Base-by-base conservation (phyloP, 2,888 invertebrate genomes). In the Thymelicus lineola region DNA sequence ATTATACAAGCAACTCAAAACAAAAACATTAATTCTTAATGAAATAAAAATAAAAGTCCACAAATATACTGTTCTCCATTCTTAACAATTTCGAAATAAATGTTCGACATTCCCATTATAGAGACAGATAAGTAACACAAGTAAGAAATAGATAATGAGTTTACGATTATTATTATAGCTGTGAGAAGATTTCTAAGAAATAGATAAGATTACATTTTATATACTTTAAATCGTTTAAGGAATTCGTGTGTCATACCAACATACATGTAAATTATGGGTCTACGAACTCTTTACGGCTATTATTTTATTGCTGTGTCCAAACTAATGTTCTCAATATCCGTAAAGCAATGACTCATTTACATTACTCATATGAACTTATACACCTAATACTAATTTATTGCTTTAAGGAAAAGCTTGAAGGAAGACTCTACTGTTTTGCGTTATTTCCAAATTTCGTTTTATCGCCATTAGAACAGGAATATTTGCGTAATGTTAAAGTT, bases 341-440 rank as follows among this genome's bases (percentile, higher is more conserved):
- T 71, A 42, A 66, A 58, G 59, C 71, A 77, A 74, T 77, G 79
- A 79, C 72, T 77, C 77, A 77, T 74, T 74, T 76, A 73, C 74
- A 72, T 73, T 67, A 71, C 55, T 64, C 62, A 73, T 62, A 60
- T 72, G 72, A 73, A 71, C 74, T 73, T 75, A 3, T 73, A 14
- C n/a, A 28, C 73, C 67, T 70, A 70, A 72, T 71, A 68, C 64
- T 28, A 64, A 50, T 70, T 53, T 50, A 58, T 58, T 36, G 48
- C 12, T 42, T 42, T 63, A 42, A 69, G 61, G 55, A 68, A 68
- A 55, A 42, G 38, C 61, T 53, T 53, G 15, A 42, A 61, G 46
- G 46, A 58, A 64, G 53, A 35, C 17, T 28, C 36, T 48, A 62
- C 6, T 53, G 60, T 28, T 15, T 28, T 20, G 38, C 53, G 66